phyloP scores from a whole-genome alignment of 1,140 invertebrate species.

The Nasonia longicornis region DNA sequence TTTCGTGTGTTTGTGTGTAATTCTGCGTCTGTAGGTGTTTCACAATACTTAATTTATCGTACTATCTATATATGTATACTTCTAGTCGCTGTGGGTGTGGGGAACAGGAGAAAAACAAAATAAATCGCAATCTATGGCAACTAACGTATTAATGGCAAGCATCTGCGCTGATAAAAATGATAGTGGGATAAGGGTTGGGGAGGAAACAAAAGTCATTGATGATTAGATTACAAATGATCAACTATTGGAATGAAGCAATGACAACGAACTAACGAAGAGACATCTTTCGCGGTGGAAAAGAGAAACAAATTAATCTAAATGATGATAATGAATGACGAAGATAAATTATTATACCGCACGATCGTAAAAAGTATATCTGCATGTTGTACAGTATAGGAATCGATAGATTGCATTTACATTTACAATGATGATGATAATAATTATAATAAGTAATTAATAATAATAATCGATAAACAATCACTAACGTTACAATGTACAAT shows the following conservation, averaged over 20 bases:
- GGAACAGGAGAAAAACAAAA: slow-evolving; percentile 45
- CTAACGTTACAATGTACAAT: slow-evolving; percentile 45
- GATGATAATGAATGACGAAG: slow-evolving; percentile 33
- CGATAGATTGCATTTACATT: slow-evolving; percentile 42
- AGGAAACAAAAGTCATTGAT: background rate
- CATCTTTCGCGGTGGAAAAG: slow-evolving; percentile 38
- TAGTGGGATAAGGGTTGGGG: background rate
- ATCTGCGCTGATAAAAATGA: slow-evolving; percentile 46
- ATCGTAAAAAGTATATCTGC: slow-evolving; percentile 35
- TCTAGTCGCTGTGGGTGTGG: slow-evolving; percentile 21
- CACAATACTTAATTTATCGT: slow-evolving; percentile 52
- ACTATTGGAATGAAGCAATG: slow-evolving; percentile 42
- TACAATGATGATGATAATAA: slow-evolving; percentile 45
- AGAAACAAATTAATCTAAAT: slow-evolving; percentile 49
- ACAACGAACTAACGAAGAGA: slow-evolving; percentile 37
- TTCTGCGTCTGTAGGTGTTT: slow-evolving; percentile 47
- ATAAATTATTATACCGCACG: slow-evolving; percentile 39
- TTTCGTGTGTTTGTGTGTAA: slow-evolving; percentile 22
- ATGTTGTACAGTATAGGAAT: slow-evolving; percentile 38
- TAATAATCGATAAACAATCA: slow-evolving; percentile 43
- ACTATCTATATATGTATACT: slow-evolving; percentile 46
- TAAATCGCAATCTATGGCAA: slow-evolving; percentile 61
- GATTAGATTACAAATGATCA: slow-evolving; percentile 14
- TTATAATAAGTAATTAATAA: slow-evolving; percentile 28
- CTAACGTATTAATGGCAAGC: slow-evolving; percentile 64